These are phyloP conservation scores for Lamprotornis superbus DNA, from an alignment of 2,113 vertebrate genomes.

Conservation along the genomic window DNA sequence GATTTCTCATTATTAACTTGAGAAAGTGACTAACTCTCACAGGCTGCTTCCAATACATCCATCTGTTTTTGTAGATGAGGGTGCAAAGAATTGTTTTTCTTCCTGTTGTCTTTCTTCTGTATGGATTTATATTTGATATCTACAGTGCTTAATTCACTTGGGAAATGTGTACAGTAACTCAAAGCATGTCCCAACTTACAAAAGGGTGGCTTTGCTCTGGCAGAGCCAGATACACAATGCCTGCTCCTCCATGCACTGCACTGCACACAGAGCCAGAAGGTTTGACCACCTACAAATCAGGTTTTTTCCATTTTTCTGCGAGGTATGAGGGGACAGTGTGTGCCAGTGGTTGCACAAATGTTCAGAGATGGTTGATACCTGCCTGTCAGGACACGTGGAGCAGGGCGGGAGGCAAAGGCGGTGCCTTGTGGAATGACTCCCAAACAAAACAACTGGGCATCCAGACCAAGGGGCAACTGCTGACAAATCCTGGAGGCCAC, in stretches of 20 bases:
- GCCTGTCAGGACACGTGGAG: fast-evolving
- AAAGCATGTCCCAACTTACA: not conserved
- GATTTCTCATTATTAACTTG: not conserved
- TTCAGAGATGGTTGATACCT: not conserved
- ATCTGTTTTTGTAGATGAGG: not conserved
- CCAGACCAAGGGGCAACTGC: not conserved
- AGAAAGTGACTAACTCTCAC: not conserved
- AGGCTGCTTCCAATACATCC: not conserved
- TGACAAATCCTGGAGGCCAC: not conserved
- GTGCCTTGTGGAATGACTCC: not conserved
- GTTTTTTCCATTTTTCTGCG: not conserved
- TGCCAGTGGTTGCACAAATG: not conserved
- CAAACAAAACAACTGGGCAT: not conserved
- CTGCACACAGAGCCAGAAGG: not conserved
- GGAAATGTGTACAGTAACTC: not conserved
- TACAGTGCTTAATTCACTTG: not conserved
- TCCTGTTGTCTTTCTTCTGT: not conserved
- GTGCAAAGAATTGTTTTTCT: not conserved
- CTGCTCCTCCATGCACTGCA: not conserved
- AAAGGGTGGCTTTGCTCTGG: not conserved
- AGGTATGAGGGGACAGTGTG: not conserved
- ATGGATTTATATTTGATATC: not conserved
- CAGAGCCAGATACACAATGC: not conserved
- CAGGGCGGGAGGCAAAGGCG: fast-evolving
- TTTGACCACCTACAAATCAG: not conserved